phyloP scores from a whole-genome alignment of 53 echinoderm and acorn worm genomes.

The Holothuria leucospilota region DNA sequence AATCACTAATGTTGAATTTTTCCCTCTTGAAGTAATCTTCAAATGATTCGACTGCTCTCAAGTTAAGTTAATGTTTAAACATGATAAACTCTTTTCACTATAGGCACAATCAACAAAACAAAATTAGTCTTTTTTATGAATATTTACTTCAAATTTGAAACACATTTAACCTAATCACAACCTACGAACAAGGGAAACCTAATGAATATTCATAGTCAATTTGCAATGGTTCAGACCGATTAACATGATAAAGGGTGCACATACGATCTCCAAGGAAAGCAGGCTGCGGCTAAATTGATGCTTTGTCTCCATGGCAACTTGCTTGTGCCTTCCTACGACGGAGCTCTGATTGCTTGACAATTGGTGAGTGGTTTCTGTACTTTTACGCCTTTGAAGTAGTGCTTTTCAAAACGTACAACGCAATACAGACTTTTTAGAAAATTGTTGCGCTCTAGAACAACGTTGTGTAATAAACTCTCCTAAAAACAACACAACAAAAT shows the following conservation, averaged over 20 bases:
- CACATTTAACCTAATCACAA: no score
- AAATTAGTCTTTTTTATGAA: no score
- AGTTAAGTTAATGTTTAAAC: no score
- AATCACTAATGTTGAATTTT: no score
- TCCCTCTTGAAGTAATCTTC: no score
- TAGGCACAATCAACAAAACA: no score
- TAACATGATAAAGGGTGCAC: slow-evolving; percentile 45
- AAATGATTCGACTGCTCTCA: no score
- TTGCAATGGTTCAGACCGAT: slow-evolving; percentile 19
- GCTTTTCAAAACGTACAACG: neutral
- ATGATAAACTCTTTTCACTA: no score
- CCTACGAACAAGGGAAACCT: neutral
- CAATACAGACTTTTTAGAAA: neutral
- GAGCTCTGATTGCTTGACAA: slow-evolving; percentile 35
- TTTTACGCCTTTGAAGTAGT: slow-evolving; percentile 20
- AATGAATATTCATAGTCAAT: slow-evolving; percentile 31
- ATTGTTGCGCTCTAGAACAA: slow-evolving; percentile 10
- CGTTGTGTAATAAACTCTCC: neutral
- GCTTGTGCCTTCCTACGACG: slow-evolving; percentile 18
- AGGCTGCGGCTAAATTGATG: slow-evolving; percentile 37
- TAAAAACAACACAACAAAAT: no score
- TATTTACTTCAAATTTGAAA: no score
- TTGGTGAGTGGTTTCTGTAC: slow-evolving; percentile 46
- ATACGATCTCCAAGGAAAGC: slow-evolving; percentile 39
- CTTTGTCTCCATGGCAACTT: slow-evolving; percentile 43